Conservation (phyloP, 2,797 vertebrate genomes). For the Cyclopterus lumpus region DNA sequence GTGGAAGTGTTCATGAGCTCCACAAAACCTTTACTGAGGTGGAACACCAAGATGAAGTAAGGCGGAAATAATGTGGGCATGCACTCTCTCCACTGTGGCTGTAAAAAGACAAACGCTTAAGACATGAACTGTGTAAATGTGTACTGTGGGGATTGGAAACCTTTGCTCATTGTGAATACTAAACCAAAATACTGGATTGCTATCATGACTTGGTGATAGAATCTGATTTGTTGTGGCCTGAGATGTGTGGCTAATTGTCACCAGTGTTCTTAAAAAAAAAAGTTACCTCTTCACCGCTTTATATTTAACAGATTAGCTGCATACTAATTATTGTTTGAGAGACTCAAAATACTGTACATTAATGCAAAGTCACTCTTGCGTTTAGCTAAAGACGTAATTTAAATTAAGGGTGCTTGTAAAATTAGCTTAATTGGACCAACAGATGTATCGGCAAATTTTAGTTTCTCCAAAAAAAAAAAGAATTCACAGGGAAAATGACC, state of each 20-base stretch:
- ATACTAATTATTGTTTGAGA: constrained; percentile 30
- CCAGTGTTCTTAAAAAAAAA: constrained; percentile 4
- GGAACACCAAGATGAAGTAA: constrained; percentile 39
- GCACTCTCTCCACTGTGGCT: constrained; percentile 11
- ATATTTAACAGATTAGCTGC: constrained; percentile 9
- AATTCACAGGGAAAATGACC: constrained; percentile 14
- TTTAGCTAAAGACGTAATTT: constrained; percentile 36
- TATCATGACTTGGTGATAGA: constrained; percentile 9
- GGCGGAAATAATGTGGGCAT: constrained; percentile 27
- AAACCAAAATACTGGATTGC: constrained; percentile 1
- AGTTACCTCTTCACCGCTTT: neutral
- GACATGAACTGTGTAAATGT: neutral
- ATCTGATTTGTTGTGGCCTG: neutral
- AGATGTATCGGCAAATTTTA: constrained; percentile 34
- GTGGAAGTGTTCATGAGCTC: constrained; percentile 54
- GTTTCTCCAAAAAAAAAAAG: neutral
- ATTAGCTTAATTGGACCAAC: constrained; percentile 46
- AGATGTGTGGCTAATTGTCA: neutral
- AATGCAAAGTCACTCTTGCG: constrained; percentile 32
- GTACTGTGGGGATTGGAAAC: constrained; percentile 4
- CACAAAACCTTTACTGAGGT: constrained; percentile 47
- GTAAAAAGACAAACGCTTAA: constrained; percentile 10
- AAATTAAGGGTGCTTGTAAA: constrained; percentile 27
- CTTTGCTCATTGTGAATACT: constrained; percentile 6
- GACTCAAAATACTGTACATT: constrained; percentile 24